Percentiles rank a stretch among this genome's conserved stretches.
These are phyloP conservation scores for Drosophila ambigua DNA, from an alignment of 1,140 invertebrate species.

Conservation along the genomic window DNA sequence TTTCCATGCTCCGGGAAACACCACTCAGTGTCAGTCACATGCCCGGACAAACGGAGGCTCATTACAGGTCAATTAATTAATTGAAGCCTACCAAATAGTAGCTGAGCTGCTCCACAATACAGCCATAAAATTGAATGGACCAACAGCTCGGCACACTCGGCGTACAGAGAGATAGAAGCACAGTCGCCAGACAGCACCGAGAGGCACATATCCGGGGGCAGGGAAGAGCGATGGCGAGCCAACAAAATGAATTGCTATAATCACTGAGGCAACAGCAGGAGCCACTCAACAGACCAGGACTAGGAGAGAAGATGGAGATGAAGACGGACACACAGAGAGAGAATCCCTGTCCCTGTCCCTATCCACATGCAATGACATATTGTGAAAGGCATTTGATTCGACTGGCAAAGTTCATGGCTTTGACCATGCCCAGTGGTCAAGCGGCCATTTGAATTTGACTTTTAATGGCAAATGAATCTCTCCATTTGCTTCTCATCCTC, in stretches of 20 bases:
- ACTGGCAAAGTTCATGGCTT: slow-evolving; percentile 25
- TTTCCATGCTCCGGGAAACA: neutral
- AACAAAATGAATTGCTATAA: slow-evolving; percentile 53
- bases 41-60: slow-evolving; percentile 18
- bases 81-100: slow-evolving; percentile 46
- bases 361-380: slow-evolving; percentile 46
- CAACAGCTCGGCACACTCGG: slow-evolving; percentile 6
- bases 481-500: neutral
- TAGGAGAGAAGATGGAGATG: neutral
- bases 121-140: slow-evolving; percentile 57
- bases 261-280: slow-evolving; percentile 35
- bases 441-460: slow-evolving; percentile 44
- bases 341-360: neutral
- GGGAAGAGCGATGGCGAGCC: slow-evolving; percentile 13
- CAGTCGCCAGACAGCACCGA: neutral
- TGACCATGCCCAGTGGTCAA: slow-evolving; percentile 18
- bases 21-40: slow-evolving; percentile 27
- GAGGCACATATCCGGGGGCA: no score
- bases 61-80: slow-evolving; percentile 63
- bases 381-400: slow-evolving; percentile 52
- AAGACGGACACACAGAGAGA: neutral
- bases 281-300: neutral
- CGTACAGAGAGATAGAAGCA: slow-evolving; percentile 5
- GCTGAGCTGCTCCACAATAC: slow-evolving; percentile 27
- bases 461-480: slow-evolving; percentile 35